phyloP scores from a whole-genome alignment of 1,140 invertebrate genomes.

The Diorhabda carinulata region DNA sequence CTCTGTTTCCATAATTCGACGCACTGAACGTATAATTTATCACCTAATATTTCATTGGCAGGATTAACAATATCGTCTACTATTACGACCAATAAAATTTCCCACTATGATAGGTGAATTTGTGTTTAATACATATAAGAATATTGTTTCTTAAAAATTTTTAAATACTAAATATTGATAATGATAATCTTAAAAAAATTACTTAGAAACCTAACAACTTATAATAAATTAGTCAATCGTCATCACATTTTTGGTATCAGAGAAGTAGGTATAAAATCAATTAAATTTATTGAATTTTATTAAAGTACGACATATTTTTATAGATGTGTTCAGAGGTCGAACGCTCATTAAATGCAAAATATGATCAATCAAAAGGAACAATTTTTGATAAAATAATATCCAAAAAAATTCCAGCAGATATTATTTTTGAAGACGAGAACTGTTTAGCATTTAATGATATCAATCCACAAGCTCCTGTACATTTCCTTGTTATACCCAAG shows the following conservation, averaged over 20 bases:
- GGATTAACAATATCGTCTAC: too few relatives aligned
- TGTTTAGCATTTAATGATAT: slow-evolving; percentile 79
- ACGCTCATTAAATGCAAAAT: slow-evolving; percentile 48
- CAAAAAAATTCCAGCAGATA: slow-evolving; percentile 72
- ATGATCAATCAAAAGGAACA: slow-evolving; percentile 50
- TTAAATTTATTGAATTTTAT: too few relatives aligned
- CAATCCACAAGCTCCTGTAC: slow-evolving; percentile 71
- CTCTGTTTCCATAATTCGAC: too few relatives aligned
- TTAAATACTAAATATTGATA: too few relatives aligned
- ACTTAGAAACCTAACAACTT: too few relatives aligned
- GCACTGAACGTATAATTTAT: too few relatives aligned
- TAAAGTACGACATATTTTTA: not conserved
- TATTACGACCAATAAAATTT: too few relatives aligned
- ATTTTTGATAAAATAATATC: slow-evolving; percentile 80
- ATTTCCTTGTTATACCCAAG: slow-evolving; percentile 83
- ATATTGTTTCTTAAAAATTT: too few relatives aligned
- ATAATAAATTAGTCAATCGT: not conserved
- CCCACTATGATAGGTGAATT: too few relatives aligned
- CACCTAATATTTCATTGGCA: too few relatives aligned
- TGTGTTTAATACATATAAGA: too few relatives aligned
- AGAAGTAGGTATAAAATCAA: not conserved
- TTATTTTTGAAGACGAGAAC: slow-evolving; percentile 75
- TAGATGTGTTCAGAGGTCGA: slow-evolving; percentile 49
- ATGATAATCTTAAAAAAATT: too few relatives aligned
- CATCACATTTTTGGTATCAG: not conserved